phyloP scores from a whole-genome alignment of 2,113 vertebrate species.

The Peucedramus taeniatus region DNA sequence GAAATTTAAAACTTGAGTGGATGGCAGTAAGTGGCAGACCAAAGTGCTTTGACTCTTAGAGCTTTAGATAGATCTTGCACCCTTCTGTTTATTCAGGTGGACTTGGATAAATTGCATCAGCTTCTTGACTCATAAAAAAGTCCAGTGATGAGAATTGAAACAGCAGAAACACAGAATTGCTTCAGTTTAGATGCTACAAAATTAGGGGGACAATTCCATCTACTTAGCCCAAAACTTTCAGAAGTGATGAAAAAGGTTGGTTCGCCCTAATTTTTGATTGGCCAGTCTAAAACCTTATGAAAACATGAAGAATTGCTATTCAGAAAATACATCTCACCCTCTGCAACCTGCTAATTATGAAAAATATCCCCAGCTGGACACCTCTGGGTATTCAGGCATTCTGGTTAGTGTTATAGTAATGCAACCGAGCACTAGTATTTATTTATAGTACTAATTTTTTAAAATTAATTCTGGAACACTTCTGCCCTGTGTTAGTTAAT shows the following conservation, averaged over 20 bases:
- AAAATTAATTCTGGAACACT: background rate
- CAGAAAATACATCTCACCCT: background rate
- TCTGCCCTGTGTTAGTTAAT: background rate
- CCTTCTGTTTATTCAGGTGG: background rate
- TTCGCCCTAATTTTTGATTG: background rate
- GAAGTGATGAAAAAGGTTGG: background rate
- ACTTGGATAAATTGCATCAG: background rate
- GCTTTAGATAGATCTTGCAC: background rate
- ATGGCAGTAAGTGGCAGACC: background rate
- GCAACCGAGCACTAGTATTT: background rate
- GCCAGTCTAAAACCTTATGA: background rate
- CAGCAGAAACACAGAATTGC: background rate
- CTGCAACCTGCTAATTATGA: background rate
- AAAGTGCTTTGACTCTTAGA: background rate
- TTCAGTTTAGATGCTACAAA: background rate
- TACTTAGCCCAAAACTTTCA: background rate
- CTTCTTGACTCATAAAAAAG: background rate
- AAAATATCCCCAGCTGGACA: background rate
- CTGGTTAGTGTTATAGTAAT: background rate
- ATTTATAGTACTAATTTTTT: background rate
- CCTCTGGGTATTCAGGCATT: background rate
- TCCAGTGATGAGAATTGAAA: background rate
- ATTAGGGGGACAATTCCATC: background rate
- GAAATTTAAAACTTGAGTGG: background rate
- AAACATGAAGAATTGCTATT: background rate